Evolutionary conservation across 1,140 invertebrate genomes (phyloP).

Genomic region (Acromyrmex charruanus): DNA sequence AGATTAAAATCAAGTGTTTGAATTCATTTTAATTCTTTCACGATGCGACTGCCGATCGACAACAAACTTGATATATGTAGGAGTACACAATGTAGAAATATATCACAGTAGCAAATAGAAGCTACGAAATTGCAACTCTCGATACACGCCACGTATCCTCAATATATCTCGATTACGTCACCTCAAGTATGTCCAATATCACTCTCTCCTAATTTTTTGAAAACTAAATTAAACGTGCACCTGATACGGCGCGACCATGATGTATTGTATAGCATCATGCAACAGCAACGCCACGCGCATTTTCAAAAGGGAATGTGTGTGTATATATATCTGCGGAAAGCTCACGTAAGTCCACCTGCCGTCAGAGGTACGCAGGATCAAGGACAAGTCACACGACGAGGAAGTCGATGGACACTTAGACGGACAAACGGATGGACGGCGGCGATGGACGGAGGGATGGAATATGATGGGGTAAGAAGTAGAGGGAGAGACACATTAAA

Average conservation of each 20-base stretch:
- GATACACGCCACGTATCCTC: not conserved
- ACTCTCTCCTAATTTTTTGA: not conserved
- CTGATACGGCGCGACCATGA: not conserved
- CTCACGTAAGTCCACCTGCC: conserved; percentile 37
- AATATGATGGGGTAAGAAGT: conserved; percentile 39
- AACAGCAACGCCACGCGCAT: conserved; percentile 26
- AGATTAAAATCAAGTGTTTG: not conserved
- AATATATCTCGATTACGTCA: not conserved
- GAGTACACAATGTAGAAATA: not conserved
- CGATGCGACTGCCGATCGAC: not conserved
- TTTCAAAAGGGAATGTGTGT: conserved; percentile 2
- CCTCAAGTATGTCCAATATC: not conserved
- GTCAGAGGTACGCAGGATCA: conserved; percentile 56
- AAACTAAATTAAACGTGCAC: not conserved
- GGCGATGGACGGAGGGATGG: conserved; percentile 25
- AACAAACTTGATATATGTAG: not conserved
- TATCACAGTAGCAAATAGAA: not conserved
- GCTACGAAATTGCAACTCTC: not conserved
- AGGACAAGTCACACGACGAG: conserved; percentile 43
- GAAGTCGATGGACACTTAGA: conserved; percentile 3
- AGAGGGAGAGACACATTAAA: conserved; percentile 36
- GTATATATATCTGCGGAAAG: not conserved
- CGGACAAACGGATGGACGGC: conserved; percentile 29
- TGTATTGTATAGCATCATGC: not conserved
- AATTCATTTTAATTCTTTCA: not conserved